Conservation (phyloP, 2,113 vertebrate species). For the Sprattus sprattus region DNA sequence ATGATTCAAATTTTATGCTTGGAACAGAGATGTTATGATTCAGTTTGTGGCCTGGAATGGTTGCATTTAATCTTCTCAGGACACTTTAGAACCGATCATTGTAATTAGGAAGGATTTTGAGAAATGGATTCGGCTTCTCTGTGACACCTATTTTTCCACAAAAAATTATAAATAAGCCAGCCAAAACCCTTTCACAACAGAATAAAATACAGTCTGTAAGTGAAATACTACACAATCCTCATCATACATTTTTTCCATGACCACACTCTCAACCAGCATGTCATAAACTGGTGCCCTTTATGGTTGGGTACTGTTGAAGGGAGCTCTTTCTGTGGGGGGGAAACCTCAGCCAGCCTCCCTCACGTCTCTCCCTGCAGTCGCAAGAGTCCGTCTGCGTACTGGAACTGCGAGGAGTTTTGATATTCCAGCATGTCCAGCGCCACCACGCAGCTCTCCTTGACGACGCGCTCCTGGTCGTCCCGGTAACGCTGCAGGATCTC, state of each 20-base stretch:
- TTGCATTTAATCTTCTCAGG: background rate
- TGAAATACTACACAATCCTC: background rate
- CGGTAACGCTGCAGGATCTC: slow-evolving; percentile 69
- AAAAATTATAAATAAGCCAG: background rate
- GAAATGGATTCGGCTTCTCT: background rate
- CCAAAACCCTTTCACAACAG: background rate
- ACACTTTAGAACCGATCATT: background rate
- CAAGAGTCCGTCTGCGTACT: slow-evolving; percentile 84
- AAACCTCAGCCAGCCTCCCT: background rate
- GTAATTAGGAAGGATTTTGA: background rate
- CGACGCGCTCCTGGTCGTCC: slow-evolving; percentile 79
- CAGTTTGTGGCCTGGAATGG: background rate
- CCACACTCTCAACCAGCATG: background rate
- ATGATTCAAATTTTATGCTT: background rate
- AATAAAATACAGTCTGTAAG: background rate
- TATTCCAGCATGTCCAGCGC: slow-evolving; percentile 91
- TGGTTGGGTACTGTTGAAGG: background rate
- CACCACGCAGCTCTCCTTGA: slow-evolving; percentile 93
- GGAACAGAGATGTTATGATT: background rate
- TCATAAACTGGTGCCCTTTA: background rate
- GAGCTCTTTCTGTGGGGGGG: background rate
- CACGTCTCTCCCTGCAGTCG: slow-evolving; percentile 54
- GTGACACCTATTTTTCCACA: background rate
- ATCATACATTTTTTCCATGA: background rate
- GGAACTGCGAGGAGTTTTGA: slow-evolving; percentile 77